phyloP scores from a whole-genome alignment of 2,797 vertebrate genomes.

The Babyrousa celebensis region DNA sequence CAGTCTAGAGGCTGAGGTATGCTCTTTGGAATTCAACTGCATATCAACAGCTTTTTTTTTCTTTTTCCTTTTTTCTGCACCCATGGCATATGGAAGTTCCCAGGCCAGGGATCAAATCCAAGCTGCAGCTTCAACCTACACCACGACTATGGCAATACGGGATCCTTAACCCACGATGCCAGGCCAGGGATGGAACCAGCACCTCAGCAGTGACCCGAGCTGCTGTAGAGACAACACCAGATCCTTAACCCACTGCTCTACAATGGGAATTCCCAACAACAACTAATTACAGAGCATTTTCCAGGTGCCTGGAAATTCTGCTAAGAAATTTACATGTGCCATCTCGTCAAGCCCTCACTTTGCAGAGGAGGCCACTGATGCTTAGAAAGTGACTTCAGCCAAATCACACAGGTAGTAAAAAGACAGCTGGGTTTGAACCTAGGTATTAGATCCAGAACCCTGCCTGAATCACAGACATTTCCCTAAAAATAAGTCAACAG shows the following conservation, averaged over 20 bases:
- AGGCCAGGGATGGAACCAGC: too few species aligned
- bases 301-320: not conserved
- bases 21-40: not conserved
- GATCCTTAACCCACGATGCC: too few species aligned
- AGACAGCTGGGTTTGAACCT: not conserved
- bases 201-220: too few species aligned
- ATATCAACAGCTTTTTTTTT: too few species aligned
- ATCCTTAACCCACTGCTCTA: too few species aligned
- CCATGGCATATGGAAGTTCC: too few species aligned
- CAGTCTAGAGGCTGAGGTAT: not conserved
- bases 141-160: too few species aligned
- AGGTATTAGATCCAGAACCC: not conserved
- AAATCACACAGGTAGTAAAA: not conserved
- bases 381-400: not conserved
- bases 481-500: not conserved
- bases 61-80: too few species aligned
- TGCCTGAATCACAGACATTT: not conserved
- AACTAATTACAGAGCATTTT: not conserved
- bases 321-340: not conserved
- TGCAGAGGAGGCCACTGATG: not conserved
- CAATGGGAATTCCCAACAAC: not conserved
- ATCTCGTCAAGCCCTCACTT: not conserved
- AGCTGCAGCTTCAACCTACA: too few species aligned
- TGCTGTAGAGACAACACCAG: too few species aligned
- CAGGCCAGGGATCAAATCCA: too few species aligned